These are phyloP conservation scores for Parasteatoda lunata DNA, from an alignment of 2,888 invertebrate genomes.

Conservation along the genomic window DNA sequence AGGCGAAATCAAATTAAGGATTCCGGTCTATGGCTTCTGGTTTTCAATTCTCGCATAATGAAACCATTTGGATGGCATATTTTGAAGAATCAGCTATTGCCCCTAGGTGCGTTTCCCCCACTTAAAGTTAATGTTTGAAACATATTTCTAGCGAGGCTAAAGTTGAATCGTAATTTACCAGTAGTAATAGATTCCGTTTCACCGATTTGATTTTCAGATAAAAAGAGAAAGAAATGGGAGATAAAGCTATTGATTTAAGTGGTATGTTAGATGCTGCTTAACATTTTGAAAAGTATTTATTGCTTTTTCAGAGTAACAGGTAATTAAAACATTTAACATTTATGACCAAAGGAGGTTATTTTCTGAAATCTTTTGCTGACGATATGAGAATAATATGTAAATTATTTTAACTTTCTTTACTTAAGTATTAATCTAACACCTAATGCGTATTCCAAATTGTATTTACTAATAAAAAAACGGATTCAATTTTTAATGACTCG, in stretches of 20 bases:
- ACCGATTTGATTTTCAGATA: neutral
- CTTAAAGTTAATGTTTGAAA: neutral
- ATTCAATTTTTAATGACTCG: too few relatives aligned
- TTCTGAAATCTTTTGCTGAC: too few relatives aligned
- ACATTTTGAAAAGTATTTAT: neutral
- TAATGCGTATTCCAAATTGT: too few relatives aligned
- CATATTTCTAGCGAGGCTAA: constrained; percentile 15
- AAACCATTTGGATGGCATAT: constrained; percentile 62
- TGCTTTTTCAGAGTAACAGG: neutral
- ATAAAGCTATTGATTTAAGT: neutral
- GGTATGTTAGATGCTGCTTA: neutral
- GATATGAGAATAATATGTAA: too few relatives aligned
- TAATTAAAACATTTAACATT: too few relatives aligned
- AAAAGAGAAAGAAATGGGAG: neutral
- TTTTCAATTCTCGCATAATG: constrained; percentile 49
- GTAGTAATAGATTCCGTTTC: neutral
- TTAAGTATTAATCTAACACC: too few relatives aligned
- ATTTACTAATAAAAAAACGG: too few relatives aligned
- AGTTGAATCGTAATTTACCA: constrained; percentile 18
- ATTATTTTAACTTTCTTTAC: too few relatives aligned
- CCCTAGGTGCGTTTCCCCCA: constrained; percentile 14
- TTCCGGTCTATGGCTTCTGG: constrained; percentile 35
- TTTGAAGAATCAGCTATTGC: constrained; percentile 56
- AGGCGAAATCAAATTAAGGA: constrained; percentile 19
- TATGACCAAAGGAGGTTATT: too few relatives aligned